Percentiles rank a stretch among this genome's conserved stretches.
Evolutionary conservation across 2,888 invertebrate species (phyloP).

Genomic region (Capitulum mitella): DNA sequence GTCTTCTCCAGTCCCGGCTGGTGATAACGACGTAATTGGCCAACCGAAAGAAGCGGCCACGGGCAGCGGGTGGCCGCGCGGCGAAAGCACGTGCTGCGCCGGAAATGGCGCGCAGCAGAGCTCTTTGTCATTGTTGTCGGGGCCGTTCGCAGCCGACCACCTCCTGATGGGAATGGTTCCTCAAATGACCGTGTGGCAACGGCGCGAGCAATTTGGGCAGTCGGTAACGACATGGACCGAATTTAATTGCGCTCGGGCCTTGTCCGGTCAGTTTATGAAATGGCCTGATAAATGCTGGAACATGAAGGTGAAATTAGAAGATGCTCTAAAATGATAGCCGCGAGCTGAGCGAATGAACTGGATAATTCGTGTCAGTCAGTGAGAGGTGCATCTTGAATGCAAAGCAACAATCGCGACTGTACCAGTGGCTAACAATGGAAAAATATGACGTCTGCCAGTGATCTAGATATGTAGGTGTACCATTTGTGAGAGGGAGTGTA

Average conservation of each 20-base stretch:
- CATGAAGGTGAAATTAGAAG: too few relatives aligned
- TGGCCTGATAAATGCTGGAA: too few relatives aligned
- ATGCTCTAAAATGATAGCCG: too few relatives aligned
- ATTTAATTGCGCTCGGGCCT: neutral
- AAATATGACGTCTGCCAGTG: too few relatives aligned
- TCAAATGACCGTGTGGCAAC: neutral
- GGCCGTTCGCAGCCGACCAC: neutral
- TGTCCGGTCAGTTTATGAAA: neutral
- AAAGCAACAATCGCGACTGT: too few relatives aligned
- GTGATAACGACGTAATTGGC: conserved; percentile 9
- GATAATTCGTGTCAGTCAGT: too few relatives aligned
- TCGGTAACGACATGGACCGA: neutral
- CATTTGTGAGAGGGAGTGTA: too few relatives aligned
- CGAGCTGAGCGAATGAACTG: too few relatives aligned
- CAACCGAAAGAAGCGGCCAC: neutral
- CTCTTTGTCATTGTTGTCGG: neutral
- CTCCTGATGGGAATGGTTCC: neutral
- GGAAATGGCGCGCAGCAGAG: neutral
- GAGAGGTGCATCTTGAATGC: too few relatives aligned
- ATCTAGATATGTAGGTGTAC: too few relatives aligned
- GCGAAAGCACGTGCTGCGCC: neutral
- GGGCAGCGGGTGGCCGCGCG: neutral
- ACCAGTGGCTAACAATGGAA: too few relatives aligned
- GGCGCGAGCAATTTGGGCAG: neutral
- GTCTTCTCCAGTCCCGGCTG: neutral